Conservation (phyloP, 2,113 vertebrate genomes). For the Cyprinodon brontotheroides region DNA sequence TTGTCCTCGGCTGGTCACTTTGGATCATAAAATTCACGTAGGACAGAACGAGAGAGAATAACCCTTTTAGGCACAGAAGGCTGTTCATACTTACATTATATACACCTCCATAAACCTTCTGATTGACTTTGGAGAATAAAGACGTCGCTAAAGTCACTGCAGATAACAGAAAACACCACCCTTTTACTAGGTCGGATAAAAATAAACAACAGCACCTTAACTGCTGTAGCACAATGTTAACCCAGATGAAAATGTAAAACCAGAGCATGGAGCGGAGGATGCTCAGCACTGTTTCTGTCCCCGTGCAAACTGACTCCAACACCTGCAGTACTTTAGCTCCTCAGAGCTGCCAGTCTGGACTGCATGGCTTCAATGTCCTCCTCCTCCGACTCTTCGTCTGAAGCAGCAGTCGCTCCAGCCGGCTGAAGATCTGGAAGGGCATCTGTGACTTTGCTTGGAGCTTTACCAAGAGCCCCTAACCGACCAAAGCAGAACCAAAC, state of each 20-base stretch:
- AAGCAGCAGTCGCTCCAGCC: conserved; percentile 82
- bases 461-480: conserved; percentile 95
- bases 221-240: conserved; percentile 44
- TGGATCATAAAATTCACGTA: conserved; percentile 42
- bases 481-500: conserved; percentile 16
- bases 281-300: conserved; percentile 49
- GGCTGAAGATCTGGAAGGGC: conserved; percentile 86
- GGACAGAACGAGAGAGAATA: conserved; percentile 35
- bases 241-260: conserved; percentile 53
- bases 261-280: conserved; percentile 31
- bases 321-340: conserved; percentile 82
- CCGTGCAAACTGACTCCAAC: conserved; percentile 25
- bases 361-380: conserved; percentile 97
- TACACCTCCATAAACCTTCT: conserved; percentile 61
- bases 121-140: conserved; percentile 67
- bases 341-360: conserved; percentile 89
- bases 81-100: conserved; percentile 67
- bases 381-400: conserved; percentile 87
- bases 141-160: conserved; percentile 29
- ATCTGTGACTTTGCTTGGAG: conserved; percentile 94
- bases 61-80: conserved; percentile 70
- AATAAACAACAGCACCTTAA: conserved; percentile 13
- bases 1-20: conserved; percentile 37
- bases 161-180: conserved; percentile 32
- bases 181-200: conserved; percentile 31